Base-by-base conservation (phyloP, 2,888 invertebrate genomes). In the Chironomus riparius region DNA sequence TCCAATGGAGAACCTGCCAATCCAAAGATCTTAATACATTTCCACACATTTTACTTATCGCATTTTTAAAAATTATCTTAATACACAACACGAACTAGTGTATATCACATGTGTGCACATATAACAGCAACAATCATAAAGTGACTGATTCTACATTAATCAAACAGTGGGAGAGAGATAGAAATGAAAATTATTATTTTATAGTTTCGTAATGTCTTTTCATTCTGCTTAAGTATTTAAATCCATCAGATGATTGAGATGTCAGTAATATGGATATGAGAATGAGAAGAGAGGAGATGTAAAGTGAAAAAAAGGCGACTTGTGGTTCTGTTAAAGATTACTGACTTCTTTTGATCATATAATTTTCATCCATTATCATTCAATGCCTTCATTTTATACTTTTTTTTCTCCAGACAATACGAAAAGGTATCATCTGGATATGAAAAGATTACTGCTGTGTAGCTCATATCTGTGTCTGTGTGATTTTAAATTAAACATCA, bases 191-290 rank as follows among this genome's bases (percentile, higher is more conserved):
- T 38, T 38, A 38, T 38, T 38, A 38, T 38, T 38, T 38, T 56
- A 15, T 56, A 56, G n/a, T 56, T 56, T 56, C 24, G 5, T 28
- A 10, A 13, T 56, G 71, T 71, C 28, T 71, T 38, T 50, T 22
- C 50, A 22, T 15, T 47, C 38, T 21, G n/a, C n/a, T 13, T 50
- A 22, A 24, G 22, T 71, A n/a, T 24, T 56, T 24, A 24, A 71
- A 65, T 65, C 24, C 21, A 24, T 65, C 65, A 71, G 18, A 15
- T 50, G 71, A 71, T 71, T 71, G 71, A 71, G 71, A 71, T 71
- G 71, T 71, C 71, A 71, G 71, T 65, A 24, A 65, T 65, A 65
- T 21, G 65, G 38, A 56, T 18, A 56, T 56, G 56, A 38, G 10
- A 38, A 38, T 10, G 38, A 38, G 38, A 38, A 38, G 38, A 38